These are phyloP conservation scores for Dendrolimus houi DNA, from an alignment of 2,888 invertebrate genomes.

Conservation along the genomic window DNA sequence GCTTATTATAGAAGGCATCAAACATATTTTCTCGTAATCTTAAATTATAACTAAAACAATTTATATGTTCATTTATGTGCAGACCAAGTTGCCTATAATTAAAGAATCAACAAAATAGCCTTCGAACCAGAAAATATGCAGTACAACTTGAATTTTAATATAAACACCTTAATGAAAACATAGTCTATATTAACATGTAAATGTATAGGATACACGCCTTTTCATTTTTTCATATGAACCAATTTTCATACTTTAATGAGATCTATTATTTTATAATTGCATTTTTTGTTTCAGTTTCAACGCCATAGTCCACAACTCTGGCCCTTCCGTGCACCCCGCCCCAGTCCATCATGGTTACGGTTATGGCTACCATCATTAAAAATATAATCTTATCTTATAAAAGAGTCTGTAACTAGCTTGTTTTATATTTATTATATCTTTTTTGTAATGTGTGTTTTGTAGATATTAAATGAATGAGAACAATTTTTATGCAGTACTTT, in stretches of 20 bases:
- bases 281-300: slow-evolving; percentile 33
- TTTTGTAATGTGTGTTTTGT: background rate
- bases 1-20: background rate
- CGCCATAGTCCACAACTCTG: slow-evolving; percentile 28
- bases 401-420: background rate
- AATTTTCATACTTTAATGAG: too few relatives aligned
- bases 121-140: too few relatives aligned
- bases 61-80: too few relatives aligned
- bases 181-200: background rate
- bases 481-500: too few relatives aligned
- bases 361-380: slow-evolving; percentile 38
- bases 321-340: slow-evolving; percentile 19
- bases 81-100: too few relatives aligned
- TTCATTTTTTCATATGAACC: background rate
- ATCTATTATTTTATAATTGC: too few relatives aligned
- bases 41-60: background rate
- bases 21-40: background rate
- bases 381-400: slow-evolving; percentile 2
- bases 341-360: slow-evolving; percentile 24
- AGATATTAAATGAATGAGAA: background rate
- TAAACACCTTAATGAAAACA: too few relatives aligned
- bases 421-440: background rate
- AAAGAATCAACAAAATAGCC: too few relatives aligned
- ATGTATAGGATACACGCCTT: slow-evolving; percentile 27
- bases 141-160: too few relatives aligned